Evolutionary conservation across 2,888 invertebrate genomes (phyloP), one percentile per base, ranked within the genome.

Genomic region (Halictus ligatus): DNA sequence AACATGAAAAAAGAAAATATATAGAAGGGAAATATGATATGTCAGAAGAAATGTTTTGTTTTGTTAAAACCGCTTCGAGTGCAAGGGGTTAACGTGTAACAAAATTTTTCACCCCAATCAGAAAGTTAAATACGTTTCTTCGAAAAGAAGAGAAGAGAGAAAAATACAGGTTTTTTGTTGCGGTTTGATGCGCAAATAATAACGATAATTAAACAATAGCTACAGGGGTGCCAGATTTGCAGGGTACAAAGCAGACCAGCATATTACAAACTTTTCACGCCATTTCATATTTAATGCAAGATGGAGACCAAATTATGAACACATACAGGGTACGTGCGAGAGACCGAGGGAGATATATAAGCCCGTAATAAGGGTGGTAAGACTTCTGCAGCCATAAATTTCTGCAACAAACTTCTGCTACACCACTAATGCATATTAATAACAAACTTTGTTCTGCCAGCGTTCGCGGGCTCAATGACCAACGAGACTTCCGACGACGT

Each of bases 401-500:
- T n/a, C 71, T 43, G 71, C 71, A 71, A 43, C 43, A 71, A 71
- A 71, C 71, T 71, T 71, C 71, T 71, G 71, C 71, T 71, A 71
- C 43, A 43, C n/a, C 71, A 43, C 71, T 71, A 71, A 71, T 71
- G 71, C 60, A 76, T 76, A 60, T 21, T 46, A 64, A 43, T 48
- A 76, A 46, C 64, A 50, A 74, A 74, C 21, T 76, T 48, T 48
- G 64, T 40, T n/a, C n/a, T 21, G 40, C 15, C 35, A 69, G 40
- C 40, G 48, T 73, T 10, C 15, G 29, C 25, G 7, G 40, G 78
- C 35, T 50, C 15, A 48, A 25, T 76, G 46, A 12, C 25, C 58
- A 21, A 15, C 46, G 54, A 43, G 71, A 43, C 43, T 73, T 72
- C 43, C 50, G 29, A 29, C 58, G 67, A 58, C 58, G 13, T 75